Percentiles rank a stretch among this genome's conserved stretches.
Conservation (phyloP, 2,797 vertebrate genomes). For the Sebastolobus altivelis region DNA sequence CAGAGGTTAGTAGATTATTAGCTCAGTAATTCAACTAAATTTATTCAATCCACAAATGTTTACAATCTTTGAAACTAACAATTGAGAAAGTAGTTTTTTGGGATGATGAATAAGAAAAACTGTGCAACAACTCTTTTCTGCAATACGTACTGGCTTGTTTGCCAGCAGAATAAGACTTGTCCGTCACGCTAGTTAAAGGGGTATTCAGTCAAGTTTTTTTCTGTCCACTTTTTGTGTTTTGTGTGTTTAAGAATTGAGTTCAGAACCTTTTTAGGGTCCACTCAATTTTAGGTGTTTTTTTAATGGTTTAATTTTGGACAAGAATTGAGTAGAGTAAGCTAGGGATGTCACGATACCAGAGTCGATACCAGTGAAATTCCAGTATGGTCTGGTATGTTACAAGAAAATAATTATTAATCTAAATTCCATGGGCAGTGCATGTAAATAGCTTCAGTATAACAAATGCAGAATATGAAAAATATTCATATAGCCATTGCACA, state of each 20-base stretch:
- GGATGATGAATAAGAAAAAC: too few relatives aligned
- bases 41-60: background rate
- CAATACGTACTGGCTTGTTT: background rate
- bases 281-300: background rate
- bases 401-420: background rate
- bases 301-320: background rate
- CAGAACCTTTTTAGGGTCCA: background rate
- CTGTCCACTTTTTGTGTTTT: constrained; percentile 1
- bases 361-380: too few relatives aligned
- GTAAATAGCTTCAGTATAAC: background rate
- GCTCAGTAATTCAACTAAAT: background rate
- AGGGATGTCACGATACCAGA: too few relatives aligned
- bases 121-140: background rate
- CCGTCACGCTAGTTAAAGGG: background rate
- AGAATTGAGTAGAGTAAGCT: background rate
- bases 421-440: background rate
- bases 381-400: background rate
- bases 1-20: constrained; percentile 86
- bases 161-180: background rate
- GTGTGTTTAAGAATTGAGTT: background rate
- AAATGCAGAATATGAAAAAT: background rate
- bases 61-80: background rate
- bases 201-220: background rate
- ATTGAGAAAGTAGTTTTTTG: too few relatives aligned
- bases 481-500: background rate